Conservation (phyloP, 1,140 invertebrate genomes). For the Tribolium castaneum region DNA sequence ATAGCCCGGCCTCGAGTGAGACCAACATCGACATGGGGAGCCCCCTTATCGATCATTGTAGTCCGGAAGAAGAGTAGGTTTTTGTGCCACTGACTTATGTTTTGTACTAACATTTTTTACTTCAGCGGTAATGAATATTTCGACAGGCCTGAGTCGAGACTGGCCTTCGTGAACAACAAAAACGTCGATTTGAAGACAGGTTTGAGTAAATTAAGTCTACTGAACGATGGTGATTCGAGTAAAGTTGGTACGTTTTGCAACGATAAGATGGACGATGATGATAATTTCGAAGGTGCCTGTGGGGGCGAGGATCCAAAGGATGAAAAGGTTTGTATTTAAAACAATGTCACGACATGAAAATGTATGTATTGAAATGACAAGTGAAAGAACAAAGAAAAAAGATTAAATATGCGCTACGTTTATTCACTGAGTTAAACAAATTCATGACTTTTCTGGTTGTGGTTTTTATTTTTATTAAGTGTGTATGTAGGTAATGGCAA, state of each 20-base stretch:
- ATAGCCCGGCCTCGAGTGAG: conserved; percentile 68
- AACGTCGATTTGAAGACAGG: conserved; percentile 58
- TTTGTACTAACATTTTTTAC: neutral
- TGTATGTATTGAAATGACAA: neutral
- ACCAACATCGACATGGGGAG: conserved; percentile 68
- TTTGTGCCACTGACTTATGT: neutral
- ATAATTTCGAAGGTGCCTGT: conserved; percentile 48
- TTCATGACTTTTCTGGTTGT: neutral
- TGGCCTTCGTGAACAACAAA: conserved; percentile 64
- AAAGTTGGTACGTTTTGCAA: conserved; percentile 51
- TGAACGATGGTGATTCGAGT: conserved; percentile 56
- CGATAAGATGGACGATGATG: conserved; percentile 43
- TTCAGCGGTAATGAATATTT: conserved; percentile 60
- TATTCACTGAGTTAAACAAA: neutral
- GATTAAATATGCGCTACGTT: neutral
- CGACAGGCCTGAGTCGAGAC: conserved; percentile 66
- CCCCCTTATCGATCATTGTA: conserved; percentile 58
- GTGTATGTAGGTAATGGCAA: too few species aligned
- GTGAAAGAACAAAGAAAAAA: neutral
- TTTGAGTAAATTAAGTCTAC: conserved; percentile 59
- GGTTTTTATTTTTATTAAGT: neutral
- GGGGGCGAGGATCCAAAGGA: conserved; percentile 47
- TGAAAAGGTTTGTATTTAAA: conserved; percentile 51
- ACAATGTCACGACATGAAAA: too few species aligned
- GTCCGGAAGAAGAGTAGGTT: conserved; percentile 55